A percentile compares a stretch with the other conserved stretches of the same genome.
Conservation (phyloP, 64 coral and sea anemone genomes). For the Porites australiensis region DNA sequence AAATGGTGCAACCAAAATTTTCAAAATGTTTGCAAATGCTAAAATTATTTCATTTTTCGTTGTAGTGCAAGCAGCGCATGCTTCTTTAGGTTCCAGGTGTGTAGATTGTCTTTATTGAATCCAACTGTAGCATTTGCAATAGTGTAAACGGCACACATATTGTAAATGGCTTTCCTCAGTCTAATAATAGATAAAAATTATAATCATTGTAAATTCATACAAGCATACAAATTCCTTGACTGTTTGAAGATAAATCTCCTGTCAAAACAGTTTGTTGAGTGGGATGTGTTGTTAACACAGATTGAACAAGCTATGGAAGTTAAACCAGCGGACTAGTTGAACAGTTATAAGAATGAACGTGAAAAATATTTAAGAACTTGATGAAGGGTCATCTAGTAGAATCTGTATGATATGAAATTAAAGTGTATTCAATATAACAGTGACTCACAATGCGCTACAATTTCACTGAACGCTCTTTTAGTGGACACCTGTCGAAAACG, state of each 20-base stretch:
- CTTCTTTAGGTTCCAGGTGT: no score
- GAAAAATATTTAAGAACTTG: conserved; percentile 3
- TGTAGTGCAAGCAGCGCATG: no score
- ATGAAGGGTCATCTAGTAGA: neutral
- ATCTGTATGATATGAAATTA: neutral
- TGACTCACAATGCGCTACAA: neutral
- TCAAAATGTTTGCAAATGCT: no score
- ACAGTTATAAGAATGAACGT: neutral
- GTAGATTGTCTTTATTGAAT: no score
- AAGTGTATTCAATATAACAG: neutral
- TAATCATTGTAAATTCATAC: neutral
- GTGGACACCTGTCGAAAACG: no score
- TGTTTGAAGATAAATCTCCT: conserved; percentile 73
- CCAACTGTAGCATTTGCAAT: no score
- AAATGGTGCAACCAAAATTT: no score
- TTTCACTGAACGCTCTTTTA: no score
- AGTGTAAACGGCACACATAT: no score
- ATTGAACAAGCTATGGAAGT: conserved; percentile 79
- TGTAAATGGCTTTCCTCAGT: no score
- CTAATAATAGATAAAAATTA: neutral
- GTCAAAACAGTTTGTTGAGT: conserved; percentile 90
- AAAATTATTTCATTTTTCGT: no score
- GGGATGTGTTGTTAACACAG: conserved; percentile 78
- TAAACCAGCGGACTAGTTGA: conserved; percentile 75
- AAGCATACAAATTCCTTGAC: conserved; percentile 3